Conservation (phyloP, 2,888 invertebrate species). For the Anaspis maculata region DNA sequence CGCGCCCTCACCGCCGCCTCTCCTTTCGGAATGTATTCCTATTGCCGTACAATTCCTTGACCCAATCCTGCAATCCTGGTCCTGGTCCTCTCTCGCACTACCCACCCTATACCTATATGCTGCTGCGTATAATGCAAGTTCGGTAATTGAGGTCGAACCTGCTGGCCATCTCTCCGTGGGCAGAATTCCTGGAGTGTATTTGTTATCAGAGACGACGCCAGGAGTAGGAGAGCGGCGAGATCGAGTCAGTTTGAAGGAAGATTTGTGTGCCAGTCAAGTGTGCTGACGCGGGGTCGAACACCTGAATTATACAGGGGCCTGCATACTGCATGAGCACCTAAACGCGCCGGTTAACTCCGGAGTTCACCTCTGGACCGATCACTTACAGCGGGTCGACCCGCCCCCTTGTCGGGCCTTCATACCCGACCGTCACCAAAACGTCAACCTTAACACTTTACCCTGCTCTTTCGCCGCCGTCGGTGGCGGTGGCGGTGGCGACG, state of each 20-base stretch:
- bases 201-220: slow-evolving; percentile 17
- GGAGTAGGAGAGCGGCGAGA: slow-evolving; percentile 15
- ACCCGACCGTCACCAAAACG: too few species aligned
- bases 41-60: too few species aligned
- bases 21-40: too few species aligned
- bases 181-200: slow-evolving; percentile 13
- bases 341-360: slow-evolving; percentile 35
- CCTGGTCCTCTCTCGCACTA: too few species aligned
- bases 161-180: slow-evolving; percentile 8
- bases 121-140: slow-evolving; percentile 11
- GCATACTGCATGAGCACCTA: slow-evolving; percentile 42
- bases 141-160: slow-evolving; percentile 12
- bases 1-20: too few species aligned
- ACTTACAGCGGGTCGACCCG: slow-evolving; percentile 20
- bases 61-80: too few species aligned
- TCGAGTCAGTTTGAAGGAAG: slow-evolving; percentile 32
- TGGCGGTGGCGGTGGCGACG: too few species aligned
- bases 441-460: too few species aligned
- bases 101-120: too few species aligned
- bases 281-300: slow-evolving; percentile 39
- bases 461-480: too few species aligned
- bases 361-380: slow-evolving; percentile 28
- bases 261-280: slow-evolving; percentile 44
- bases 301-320: slow-evolving; percentile 40
- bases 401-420: slow-evolving; percentile 12